Conservation (phyloP, 2,888 invertebrate species). For the Nomada hirtipes region DNA sequence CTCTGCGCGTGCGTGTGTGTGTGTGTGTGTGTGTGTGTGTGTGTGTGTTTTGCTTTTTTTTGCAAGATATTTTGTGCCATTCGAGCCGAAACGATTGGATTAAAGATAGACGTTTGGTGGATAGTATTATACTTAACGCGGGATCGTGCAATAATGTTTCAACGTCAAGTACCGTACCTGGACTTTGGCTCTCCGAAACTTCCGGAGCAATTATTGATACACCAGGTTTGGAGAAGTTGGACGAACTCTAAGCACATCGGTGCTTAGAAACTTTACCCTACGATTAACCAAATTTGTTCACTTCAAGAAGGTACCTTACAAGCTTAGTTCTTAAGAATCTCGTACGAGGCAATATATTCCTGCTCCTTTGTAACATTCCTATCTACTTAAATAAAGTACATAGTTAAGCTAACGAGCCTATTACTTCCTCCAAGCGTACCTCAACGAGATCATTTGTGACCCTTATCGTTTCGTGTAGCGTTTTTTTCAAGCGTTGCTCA, state of each 20-base stretch:
- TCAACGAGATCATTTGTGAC: not conserved
- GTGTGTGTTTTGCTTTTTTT: not conserved
- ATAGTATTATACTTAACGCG: constrained; percentile 25
- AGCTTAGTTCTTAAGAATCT: constrained; percentile 68
- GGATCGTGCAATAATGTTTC: constrained; percentile 67
- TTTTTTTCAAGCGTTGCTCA: not conserved
- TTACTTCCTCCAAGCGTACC: not conserved
- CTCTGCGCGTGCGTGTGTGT: too few relatives aligned
- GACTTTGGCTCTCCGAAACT: constrained; percentile 26
- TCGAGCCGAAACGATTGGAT: not conserved
- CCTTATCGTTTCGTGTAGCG: not conserved
- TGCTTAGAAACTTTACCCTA: constrained; percentile 40
- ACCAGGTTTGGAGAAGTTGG: constrained; percentile 15
- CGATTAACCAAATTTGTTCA: constrained; percentile 75
- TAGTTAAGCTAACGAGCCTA: not conserved
- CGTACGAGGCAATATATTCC: constrained; percentile 17
- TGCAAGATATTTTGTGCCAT: constrained; percentile 14
- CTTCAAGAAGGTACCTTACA: constrained; percentile 82
- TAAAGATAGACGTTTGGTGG: constrained; percentile 18
- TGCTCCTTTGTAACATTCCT: constrained; percentile 31
- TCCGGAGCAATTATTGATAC: not conserved
- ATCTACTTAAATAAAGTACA: constrained; percentile 46
- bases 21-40: too few relatives aligned
- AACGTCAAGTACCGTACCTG: constrained; percentile 33
- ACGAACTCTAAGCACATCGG: constrained; percentile 16